phyloP scores from a whole-genome alignment of 2,113 vertebrate species.

The Galbula dea region DNA sequence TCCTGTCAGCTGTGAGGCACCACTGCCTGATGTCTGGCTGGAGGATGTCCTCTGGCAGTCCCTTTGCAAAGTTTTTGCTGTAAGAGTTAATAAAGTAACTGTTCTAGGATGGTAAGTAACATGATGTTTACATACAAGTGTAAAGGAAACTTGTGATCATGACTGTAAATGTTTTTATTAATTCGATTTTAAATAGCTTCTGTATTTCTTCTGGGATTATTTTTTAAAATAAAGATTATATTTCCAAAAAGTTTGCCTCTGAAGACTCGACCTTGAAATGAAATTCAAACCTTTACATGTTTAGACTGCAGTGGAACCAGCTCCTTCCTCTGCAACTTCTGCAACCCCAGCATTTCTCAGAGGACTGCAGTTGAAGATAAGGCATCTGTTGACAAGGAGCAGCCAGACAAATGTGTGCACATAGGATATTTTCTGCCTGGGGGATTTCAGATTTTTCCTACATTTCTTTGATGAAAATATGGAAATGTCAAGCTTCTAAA shows the following conservation, averaged over 20 bases:
- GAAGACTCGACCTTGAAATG: neutral
- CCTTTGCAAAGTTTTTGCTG: neutral
- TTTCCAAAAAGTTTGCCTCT: neutral
- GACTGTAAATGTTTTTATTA: neutral
- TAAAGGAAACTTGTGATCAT: neutral
- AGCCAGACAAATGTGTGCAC: neutral
- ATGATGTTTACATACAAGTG: neutral
- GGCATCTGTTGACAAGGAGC: neutral
- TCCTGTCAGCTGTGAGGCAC: neutral
- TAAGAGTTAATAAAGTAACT: neutral
- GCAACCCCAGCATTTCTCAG: neutral
- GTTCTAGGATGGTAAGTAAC: neutral
- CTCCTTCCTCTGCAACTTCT: neutral
- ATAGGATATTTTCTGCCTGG: neutral
- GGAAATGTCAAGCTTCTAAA: neutral
- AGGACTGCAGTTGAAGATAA: neutral
- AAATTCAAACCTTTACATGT: neutral
- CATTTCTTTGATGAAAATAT: neutral
- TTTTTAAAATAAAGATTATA: neutral
- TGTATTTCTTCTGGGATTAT: neutral
- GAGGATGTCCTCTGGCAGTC: neutral
- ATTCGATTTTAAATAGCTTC: neutral
- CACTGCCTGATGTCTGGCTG: rapidly evolving
- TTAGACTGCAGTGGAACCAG: neutral
- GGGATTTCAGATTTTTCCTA: neutral